A percentile compares a stretch with the other conserved stretches of the same genome.
These are phyloP conservation scores for Pachyseris speciosa DNA, from an alignment of 64 coral and sea anemone genomes.

Conservation along the genomic window DNA sequence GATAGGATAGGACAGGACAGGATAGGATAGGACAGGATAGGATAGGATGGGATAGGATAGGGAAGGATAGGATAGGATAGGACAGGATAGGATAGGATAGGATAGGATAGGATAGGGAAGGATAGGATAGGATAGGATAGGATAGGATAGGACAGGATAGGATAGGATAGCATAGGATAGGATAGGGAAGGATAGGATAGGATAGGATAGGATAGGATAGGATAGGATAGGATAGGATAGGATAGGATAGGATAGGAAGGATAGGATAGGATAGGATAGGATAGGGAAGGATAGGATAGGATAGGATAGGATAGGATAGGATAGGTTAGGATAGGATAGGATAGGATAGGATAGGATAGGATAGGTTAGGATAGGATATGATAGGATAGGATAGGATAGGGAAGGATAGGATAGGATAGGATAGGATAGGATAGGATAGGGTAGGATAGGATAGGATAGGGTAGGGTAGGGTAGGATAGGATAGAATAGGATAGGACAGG, in stretches of 20 bases:
- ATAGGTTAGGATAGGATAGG: not conserved
- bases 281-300: not conserved
- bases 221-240: not conserved
- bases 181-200: not conserved
- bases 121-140: not conserved
- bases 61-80: constrained; percentile 25
- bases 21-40: no score
- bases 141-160: no score
- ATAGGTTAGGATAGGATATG: no score
- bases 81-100: no score
- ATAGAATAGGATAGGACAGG: not conserved
- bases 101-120: not conserved
- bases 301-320: not conserved
- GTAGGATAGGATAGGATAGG: no score
- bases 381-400: no score
- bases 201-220: not conserved
- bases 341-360: not conserved
- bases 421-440: not conserved
- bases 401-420: not conserved
- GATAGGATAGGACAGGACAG: not conserved
- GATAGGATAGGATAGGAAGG: not conserved
- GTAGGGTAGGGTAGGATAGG: not conserved
- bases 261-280: not conserved
- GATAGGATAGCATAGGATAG: not conserved
- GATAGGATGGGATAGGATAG: constrained; percentile 13